These are phyloP conservation scores for Cinclus cinclus DNA, from an alignment of 2,113 vertebrate species.

Conservation along the genomic window DNA sequence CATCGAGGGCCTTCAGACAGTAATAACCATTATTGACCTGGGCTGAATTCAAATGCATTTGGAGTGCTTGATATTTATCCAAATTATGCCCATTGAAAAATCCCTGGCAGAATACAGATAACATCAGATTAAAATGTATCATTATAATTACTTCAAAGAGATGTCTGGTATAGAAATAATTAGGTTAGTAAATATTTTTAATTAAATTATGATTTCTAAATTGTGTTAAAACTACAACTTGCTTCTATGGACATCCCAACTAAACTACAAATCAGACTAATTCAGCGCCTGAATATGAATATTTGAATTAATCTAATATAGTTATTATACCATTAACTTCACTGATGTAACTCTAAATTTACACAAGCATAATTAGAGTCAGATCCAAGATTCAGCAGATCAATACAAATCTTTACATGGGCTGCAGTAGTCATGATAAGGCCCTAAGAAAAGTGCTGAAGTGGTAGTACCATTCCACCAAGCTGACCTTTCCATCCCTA, in stretches of 20 bases:
- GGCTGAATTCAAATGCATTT: slow-evolving; percentile 67
- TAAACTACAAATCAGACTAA: slow-evolving; percentile 23
- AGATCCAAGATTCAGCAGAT: slow-evolving; percentile 34
- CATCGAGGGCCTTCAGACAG: slow-evolving; percentile 43
- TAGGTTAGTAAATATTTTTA: slow-evolving; percentile 68
- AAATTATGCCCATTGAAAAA: slow-evolving; percentile 67
- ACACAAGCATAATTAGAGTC: slow-evolving; percentile 27
- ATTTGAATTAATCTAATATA: slow-evolving; percentile 46
- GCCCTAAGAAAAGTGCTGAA: neutral
- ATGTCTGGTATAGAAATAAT: slow-evolving; percentile 59
- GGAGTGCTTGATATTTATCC: slow-evolving; percentile 67
- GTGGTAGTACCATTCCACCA: neutral
- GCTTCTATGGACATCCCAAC: neutral
- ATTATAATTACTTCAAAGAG: slow-evolving; percentile 63
- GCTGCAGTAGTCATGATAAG: neutral
- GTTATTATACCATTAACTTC: slow-evolving; percentile 33
- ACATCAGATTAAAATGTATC: slow-evolving; percentile 64
- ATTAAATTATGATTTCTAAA: slow-evolving; percentile 62
- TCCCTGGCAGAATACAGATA: slow-evolving; percentile 66
- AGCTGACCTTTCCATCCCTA: neutral
- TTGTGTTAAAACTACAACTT: slow-evolving; percentile 56
- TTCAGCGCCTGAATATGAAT: slow-evolving; percentile 12
- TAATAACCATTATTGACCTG: slow-evolving; percentile 69
- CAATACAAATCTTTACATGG: slow-evolving; percentile 28
- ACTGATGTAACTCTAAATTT: slow-evolving; percentile 54